Percentiles rank a stretch among this genome's conserved stretches.
Conservation (phyloP, 2,113 vertebrate species). For the Myotis yumanensis region DNA sequence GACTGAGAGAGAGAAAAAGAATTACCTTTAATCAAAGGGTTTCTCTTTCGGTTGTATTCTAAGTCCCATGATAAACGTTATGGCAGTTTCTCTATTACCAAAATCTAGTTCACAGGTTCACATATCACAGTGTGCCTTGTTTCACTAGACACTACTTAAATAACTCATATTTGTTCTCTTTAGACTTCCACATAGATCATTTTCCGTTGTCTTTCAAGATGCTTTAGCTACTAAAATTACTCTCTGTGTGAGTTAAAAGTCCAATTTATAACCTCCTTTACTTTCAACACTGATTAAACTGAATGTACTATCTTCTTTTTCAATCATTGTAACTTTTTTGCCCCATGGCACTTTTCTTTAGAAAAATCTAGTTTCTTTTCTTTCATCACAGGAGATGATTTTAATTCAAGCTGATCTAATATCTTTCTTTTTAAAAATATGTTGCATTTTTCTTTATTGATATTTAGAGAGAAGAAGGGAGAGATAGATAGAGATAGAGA, state of each 20-base stretch:
- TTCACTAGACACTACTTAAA: constrained; percentile 53
- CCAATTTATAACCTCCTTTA: constrained; percentile 66
- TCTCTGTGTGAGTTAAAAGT: constrained; percentile 68
- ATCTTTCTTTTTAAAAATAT: neutral
- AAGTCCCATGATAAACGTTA: constrained; percentile 70
- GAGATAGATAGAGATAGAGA: neutral
- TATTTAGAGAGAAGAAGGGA: neutral
- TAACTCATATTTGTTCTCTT: constrained; percentile 66
- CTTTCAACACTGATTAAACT: constrained; percentile 64
- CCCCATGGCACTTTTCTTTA: neutral
- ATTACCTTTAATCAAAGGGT: constrained; percentile 68
- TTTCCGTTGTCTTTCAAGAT: constrained; percentile 72
- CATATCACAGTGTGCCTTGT: constrained; percentile 59
- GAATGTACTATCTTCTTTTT: constrained; percentile 46
- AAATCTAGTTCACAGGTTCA: constrained; percentile 66
- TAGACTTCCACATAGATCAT: constrained; percentile 67
- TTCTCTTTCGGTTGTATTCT: constrained; percentile 56
- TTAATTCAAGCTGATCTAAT: neutral
- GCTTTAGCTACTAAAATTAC: constrained; percentile 58
- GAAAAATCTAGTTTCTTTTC: constrained; percentile 45
- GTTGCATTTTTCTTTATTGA: neutral
- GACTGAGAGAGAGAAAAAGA: constrained; percentile 51
- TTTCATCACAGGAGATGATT: constrained; percentile 19
- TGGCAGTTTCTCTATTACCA: constrained; percentile 68
- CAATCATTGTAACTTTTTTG: constrained; percentile 35